Base-by-base conservation (phyloP, 2,888 invertebrate species). In the Doris montereyensis region DNA sequence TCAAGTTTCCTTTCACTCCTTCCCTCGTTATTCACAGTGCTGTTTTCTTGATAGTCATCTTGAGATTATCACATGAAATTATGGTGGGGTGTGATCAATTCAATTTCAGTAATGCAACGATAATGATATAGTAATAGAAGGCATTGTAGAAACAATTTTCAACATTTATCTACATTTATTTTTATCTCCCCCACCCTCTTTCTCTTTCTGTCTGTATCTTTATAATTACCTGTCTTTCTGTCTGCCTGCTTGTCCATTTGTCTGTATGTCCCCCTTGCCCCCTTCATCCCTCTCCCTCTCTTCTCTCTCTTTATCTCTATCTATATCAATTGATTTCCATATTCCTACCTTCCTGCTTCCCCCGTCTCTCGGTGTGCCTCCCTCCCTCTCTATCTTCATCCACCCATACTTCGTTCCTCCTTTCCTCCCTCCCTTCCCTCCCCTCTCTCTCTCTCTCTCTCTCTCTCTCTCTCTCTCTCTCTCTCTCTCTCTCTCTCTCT, bases 271-370 rank as follows among this genome's bases (percentile, higher is more conserved):
- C 10, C 60, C 74, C 10, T 74, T 28, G 2, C 60, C 74, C 10
- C 60, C 65, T 24, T 62, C 62, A 3, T 62, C 75, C 35, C 26
- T 26, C 10, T 75, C 75, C 21, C 26, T 26, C 13, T 62, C 75
- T 62, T 62, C 60, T 34, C 10, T 32, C 24, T 74, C 73, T 28
- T 74, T 32, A n/a, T 72, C 72, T 3, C 28, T 21, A 4, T 57
- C 72, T 10, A 28, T 57, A 26, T 57, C 72, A n/a, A n/a, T n/a
- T n/a, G n/a, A n/a, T n/a, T n/a, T 26, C 57, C 72, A 8, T 72
- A 52, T 26, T 72, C 57, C 8, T 72, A 52, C 8, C 57, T 57
- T 21, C 57, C 72, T 21, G 41, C 72, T 21, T 72, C 72, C 8
- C 57, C 72, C 8, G 13, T 30, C 8, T 26, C 72, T n/a, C 5